A percentile compares a stretch with the other conserved stretches of the same genome.
Conservation (phyloP, 2,888 invertebrate genomes). For the Monoplex corrugatus region DNA sequence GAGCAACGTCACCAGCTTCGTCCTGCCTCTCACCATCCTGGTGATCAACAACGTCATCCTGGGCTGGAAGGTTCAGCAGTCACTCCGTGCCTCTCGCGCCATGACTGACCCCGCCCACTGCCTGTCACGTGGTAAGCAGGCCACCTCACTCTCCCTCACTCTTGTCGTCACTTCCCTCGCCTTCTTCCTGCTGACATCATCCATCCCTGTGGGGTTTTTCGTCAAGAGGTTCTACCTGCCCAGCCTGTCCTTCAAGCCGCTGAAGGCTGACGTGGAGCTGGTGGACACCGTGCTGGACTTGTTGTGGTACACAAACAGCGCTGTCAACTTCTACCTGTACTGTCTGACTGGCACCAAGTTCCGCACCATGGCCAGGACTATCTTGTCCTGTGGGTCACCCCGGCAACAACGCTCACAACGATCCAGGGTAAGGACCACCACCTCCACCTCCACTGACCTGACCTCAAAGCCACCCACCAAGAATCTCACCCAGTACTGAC, state of each 20-base stretch:
- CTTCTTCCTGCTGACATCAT: conserved; percentile 1
- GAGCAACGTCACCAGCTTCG: not conserved
- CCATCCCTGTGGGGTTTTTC: conserved; percentile 11
- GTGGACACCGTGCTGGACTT: conserved; percentile 1
- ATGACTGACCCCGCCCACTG: not conserved
- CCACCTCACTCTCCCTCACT: not conserved
- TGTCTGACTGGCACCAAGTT: not conserved
- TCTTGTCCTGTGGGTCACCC: not conserved
- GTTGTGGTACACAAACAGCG: conserved; percentile 16
- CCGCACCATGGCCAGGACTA: not conserved
- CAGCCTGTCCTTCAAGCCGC: not conserved
- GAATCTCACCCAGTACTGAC: too few species aligned
- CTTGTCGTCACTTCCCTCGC: conserved; percentile 19
- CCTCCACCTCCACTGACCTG: too few species aligned
- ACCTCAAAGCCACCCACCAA: too few species aligned
- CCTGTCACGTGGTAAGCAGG: not conserved
- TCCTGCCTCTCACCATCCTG: not conserved
- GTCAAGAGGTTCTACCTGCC: not conserved
- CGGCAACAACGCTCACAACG: too few species aligned
- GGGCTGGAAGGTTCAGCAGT: not conserved
- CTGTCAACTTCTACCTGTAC: conserved; percentile 22
- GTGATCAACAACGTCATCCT: conserved; percentile 7
- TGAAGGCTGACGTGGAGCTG: not conserved
- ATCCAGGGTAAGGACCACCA: too few species aligned
- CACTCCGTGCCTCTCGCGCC: not conserved